phyloP scores from a whole-genome alignment of 2,113 vertebrate genomes.

The Neofelis nebulosa region DNA sequence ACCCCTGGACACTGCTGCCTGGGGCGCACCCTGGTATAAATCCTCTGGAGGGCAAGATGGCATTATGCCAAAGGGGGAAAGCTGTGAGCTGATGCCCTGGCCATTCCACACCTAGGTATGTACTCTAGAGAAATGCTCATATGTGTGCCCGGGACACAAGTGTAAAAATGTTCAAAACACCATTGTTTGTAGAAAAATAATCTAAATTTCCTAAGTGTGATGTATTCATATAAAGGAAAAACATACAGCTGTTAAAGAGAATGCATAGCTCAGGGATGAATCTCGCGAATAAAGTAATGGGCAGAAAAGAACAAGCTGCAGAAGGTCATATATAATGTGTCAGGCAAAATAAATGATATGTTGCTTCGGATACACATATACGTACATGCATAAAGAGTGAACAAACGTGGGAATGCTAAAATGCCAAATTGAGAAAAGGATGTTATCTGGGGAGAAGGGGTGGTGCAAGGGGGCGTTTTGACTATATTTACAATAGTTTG shows the following conservation, averaged over 20 bases:
- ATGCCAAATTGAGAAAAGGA: neutral
- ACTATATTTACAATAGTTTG: neutral
- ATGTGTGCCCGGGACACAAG: neutral
- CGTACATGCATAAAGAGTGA: neutral
- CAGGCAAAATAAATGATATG: neutral
- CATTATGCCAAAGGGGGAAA: neutral
- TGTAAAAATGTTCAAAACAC: neutral
- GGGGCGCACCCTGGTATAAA: neutral
- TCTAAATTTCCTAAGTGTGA: neutral
- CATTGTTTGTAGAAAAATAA: neutral
- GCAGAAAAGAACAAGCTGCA: neutral
- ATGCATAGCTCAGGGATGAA: neutral
- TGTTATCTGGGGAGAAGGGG: neutral
- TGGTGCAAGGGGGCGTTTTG: neutral
- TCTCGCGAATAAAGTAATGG: neutral
- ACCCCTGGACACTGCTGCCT: neutral
- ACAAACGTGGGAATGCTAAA: neutral
- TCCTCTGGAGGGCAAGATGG: neutral
- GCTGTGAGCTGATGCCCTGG: neutral
- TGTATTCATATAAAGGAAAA: neutral
- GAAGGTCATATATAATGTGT: neutral
- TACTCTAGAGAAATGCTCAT: neutral
- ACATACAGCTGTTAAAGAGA: neutral
- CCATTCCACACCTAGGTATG: neutral
- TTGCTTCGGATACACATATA: neutral